Evolutionary conservation across 1,140 invertebrate genomes (phyloP).

Genomic region (Drosophila elegans): DNA sequence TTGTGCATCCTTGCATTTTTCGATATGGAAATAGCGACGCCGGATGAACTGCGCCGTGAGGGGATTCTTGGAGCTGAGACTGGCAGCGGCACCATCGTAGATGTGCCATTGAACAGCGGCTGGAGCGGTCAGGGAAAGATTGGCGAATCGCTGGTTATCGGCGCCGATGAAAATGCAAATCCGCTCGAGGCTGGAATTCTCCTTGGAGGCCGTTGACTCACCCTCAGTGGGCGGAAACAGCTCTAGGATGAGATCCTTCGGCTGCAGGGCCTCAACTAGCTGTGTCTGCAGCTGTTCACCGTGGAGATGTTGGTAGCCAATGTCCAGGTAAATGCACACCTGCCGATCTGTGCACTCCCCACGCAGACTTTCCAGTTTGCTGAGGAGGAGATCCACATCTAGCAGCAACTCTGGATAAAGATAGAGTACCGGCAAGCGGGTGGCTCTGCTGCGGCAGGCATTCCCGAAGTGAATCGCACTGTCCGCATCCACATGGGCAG

Average conservation of each 20-base stretch:
- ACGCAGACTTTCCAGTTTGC: conserved; percentile 63
- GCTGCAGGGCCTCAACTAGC: conserved; percentile 38
- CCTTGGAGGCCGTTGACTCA: conserved; percentile 16
- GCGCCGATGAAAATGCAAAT: conserved; percentile 85
- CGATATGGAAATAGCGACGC: conserved; percentile 92
- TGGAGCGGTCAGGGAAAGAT: conserved; percentile 85
- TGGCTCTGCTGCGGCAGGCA: conserved; percentile 92
- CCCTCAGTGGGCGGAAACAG: conserved; percentile 56
- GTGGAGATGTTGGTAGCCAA: conserved; percentile 88
- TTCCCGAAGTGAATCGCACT: conserved; percentile 96
- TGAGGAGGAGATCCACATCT: conserved; percentile 81
- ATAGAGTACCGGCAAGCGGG: conserved; percentile 90
- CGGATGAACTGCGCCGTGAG: conserved; percentile 88
- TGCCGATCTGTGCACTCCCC: conserved; percentile 79
- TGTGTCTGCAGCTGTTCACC: conserved; percentile 61
- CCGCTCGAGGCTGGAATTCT: conserved; percentile 50
- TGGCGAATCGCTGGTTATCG: conserved; percentile 86
- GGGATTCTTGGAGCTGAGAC: conserved; percentile 67
- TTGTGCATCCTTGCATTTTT: conserved; percentile 95
- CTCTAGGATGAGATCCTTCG: conserved; percentile 51
- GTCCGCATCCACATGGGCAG: conserved; percentile 93
- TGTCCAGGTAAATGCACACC: conserved; percentile 91
- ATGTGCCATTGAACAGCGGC: conserved; percentile 81
- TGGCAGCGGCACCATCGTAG: conserved; percentile 52
- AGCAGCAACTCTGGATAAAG: conserved; percentile 88